Evolutionary conservation across 2,797 vertebrate genomes (phyloP).

Genomic region (Parauchenoglanis punctatus): DNA sequence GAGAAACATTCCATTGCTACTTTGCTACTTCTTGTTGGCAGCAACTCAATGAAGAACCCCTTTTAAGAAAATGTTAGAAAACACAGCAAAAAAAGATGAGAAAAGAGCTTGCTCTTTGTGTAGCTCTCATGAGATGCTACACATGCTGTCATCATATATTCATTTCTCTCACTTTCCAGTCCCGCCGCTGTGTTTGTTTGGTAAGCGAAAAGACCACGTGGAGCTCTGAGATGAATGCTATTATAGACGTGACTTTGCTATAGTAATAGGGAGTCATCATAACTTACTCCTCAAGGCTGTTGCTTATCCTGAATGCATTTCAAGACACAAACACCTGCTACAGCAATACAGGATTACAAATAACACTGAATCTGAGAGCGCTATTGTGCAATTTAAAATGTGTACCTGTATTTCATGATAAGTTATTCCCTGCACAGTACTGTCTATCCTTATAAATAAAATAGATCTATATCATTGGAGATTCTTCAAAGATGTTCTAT

Average conservation of each 20-base stretch:
- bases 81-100: background rate
- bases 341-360: constrained; percentile 18
- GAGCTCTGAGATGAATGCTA: constrained; percentile 57
- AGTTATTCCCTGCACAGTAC: background rate
- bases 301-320: constrained; percentile 64
- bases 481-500: constrained; percentile 55
- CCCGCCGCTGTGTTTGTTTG: constrained; percentile 20
- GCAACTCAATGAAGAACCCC: background rate
- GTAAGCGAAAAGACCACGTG: constrained; percentile 27
- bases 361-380: background rate
- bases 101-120: background rate
- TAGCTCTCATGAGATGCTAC: background rate
- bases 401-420: background rate
- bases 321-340: constrained; percentile 55
- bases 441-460: constrained; percentile 34
- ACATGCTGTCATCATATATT: background rate
- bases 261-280: constrained; percentile 65
- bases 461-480: constrained; percentile 26
- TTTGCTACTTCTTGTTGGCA: background rate
- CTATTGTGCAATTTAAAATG: background rate
- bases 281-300: constrained; percentile 68
- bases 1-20: background rate
- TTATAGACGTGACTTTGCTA: constrained; percentile 67
- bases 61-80: background rate
- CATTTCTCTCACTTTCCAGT: constrained; percentile 30